phyloP scores from a whole-genome alignment of 2,113 vertebrate genomes.

The Cinclus mexicanus region DNA sequence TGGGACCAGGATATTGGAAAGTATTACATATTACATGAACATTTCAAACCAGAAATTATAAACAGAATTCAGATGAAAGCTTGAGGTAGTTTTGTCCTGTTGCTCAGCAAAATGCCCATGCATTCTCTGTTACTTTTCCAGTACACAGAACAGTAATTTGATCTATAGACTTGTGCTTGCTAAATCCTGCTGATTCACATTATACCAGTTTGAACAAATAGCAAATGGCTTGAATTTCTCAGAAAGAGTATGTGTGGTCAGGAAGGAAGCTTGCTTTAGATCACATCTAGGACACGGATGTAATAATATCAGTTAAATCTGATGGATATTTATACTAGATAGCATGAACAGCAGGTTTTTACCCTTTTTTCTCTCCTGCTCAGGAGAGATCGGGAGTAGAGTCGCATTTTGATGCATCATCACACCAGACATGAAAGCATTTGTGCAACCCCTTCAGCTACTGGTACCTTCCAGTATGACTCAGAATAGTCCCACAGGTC shows the following conservation, averaged over 20 bases:
- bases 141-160: neutral
- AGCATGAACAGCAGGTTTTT: neutral
- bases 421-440: neutral
- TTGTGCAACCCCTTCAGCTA: neutral
- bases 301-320: neutral
- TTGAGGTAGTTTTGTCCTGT: neutral
- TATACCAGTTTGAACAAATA: neutral
- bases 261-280: neutral
- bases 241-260: neutral
- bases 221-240: neutral
- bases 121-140: neutral
- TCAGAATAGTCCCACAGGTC: neutral
- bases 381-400: neutral
- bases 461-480: fast-evolving
- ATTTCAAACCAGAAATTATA: neutral
- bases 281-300: neutral
- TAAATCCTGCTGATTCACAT: neutral
- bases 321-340: neutral
- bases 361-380: neutral
- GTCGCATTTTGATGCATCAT: neutral
- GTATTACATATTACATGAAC: neutral
- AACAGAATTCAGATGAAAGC: neutral
- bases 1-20: neutral
- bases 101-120: neutral
- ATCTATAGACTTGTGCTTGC: neutral